Conservation (phyloP, 1,140 invertebrate genomes). For the Ceratitis capitata region DNA sequence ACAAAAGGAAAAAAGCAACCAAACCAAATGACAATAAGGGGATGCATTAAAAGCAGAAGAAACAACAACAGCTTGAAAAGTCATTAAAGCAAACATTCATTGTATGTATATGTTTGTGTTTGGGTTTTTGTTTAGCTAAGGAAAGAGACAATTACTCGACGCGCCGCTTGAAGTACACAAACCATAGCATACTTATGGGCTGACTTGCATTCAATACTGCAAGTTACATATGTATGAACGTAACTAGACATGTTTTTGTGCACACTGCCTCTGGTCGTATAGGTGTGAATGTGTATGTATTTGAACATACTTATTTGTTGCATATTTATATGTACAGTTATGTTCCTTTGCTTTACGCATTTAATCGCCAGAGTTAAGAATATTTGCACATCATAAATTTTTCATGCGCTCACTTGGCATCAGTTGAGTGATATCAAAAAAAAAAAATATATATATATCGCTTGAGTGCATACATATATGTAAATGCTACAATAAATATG, state of each 20-base stretch:
- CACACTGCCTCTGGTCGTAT: too few species aligned
- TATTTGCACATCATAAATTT: slow-evolving; percentile 36
- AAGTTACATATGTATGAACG: background rate
- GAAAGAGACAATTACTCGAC: background rate
- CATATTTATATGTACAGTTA: background rate
- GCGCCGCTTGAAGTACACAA: background rate
- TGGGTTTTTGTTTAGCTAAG: background rate
- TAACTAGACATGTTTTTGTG: background rate
- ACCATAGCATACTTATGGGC: background rate
- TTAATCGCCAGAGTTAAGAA: slow-evolving; percentile 19
- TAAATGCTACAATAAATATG: background rate
- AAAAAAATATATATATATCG: background rate
- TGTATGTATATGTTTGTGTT: background rate
- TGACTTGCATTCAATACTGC: background rate
- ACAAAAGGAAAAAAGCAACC: background rate
- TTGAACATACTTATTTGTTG: background rate
- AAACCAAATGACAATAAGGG: background rate
- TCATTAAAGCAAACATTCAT: background rate
- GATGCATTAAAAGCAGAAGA: background rate
- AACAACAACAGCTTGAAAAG: background rate
- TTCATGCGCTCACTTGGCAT: slow-evolving; percentile 10
- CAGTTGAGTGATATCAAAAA: background rate
- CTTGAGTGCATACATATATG: background rate
- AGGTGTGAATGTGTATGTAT: background rate
- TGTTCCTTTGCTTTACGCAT: background rate